Base-by-base conservation (phyloP, 1,140 invertebrate species). In the Yoshiicerus persimilis region DNA sequence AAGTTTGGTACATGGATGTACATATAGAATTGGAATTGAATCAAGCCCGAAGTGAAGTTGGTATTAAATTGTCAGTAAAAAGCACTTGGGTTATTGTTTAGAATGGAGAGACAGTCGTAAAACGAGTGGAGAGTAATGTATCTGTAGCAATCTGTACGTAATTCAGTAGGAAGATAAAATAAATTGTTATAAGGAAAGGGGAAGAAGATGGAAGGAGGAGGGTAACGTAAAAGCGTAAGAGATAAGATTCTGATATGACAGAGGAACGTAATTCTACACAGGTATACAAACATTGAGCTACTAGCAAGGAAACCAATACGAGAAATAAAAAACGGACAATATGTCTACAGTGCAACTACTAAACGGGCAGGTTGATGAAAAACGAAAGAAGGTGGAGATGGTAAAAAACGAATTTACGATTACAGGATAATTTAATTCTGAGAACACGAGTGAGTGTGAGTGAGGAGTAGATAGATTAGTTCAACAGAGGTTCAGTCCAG, bases 341-440 rank as follows among this genome's bases (percentile, higher is more conserved):
- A 56, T 56, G 47, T 56, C 20, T 56, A 86, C 47, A 86, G 32
- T 34, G 8, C 10, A 62, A 41, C 25, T 47, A 77, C 36, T 87
- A 77, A 34, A 56, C 41, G 30, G 30, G 27, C 5, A 56, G 16
- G 47, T 34, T n/a, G 30, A 39, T 25, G 56, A 30, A 75, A 39
- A 38, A 75, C 10, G 32, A 56, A 32, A 56, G 41, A 34, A 80
- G 75, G 39, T 10, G 13, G 2, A 84, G 30, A 47, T n/a, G 20
- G 34, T 39, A 86, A 87, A 87, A 87, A 32, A 39, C 56, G 64
- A 34, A 89, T 89, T 89, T 89, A 89, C 86, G 88, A 87, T 87
- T 89, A 87, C 86, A 89, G 80, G 86, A 89, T 87, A 87, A 89
- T 89, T 87, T 87, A 85, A 87, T 87, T 87, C 84, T 64, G 47